Evolutionary conservation across 2,797 vertebrate species (phyloP).

Genomic region (Mormyrus hasselquistii): DNA sequence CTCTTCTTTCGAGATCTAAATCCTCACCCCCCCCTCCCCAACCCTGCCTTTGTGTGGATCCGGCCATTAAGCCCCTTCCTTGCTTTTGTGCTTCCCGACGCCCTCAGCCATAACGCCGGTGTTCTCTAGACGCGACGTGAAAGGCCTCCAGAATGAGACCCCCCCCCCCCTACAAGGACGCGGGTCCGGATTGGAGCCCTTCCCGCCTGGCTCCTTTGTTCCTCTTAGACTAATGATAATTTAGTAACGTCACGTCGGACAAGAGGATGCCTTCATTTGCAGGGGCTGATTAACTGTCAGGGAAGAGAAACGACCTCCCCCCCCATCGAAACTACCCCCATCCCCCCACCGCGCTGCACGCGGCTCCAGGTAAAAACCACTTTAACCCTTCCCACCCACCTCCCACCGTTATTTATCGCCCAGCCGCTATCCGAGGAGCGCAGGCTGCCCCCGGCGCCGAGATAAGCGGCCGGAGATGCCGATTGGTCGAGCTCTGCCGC

Average conservation of each 20-base stretch:
- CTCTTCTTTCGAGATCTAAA: not conserved
- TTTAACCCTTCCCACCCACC: not conserved
- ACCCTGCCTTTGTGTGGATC: not conserved
- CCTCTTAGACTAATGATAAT: conserved; percentile 23
- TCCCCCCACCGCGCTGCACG: not conserved
- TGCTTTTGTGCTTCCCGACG: not conserved
- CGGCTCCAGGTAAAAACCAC: conserved; percentile 14
- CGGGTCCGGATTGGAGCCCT: not conserved
- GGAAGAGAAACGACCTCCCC: conserved; percentile 41
- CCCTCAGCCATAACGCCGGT: not conserved
- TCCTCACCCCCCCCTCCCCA: not conserved
- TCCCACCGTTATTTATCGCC: conserved; percentile 7
- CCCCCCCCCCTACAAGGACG: not conserved
- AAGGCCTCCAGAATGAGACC: not conserved
- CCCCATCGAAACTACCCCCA: not conserved
- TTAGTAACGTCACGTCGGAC: conserved; percentile 16
- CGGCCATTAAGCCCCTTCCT: not conserved
- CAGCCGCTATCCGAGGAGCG: not conserved
- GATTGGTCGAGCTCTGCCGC: not conserved
- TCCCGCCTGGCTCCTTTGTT: not conserved
- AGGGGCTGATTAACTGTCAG: conserved; percentile 49
- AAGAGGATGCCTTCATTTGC: conserved; percentile 40
- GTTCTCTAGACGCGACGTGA: not conserved
- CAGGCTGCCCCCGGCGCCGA: not conserved
- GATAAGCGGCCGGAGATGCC: conserved; percentile 8